Percentiles rank a stretch among this genome's conserved stretches.
Conservation (phyloP, 2,113 vertebrate species). For the Rhinichthys klamathensis region DNA sequence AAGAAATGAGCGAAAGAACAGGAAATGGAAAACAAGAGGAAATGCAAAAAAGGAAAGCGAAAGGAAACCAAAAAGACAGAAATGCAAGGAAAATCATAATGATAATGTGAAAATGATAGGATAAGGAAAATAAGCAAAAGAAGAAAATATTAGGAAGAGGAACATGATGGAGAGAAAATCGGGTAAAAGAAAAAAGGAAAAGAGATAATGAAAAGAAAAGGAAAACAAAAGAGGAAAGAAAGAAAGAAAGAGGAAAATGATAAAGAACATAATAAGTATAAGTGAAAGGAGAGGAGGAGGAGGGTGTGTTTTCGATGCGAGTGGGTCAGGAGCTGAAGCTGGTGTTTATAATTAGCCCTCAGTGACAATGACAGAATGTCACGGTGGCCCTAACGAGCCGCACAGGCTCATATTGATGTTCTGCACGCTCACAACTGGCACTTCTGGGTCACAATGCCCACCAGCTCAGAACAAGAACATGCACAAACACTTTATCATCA, state of each 20-base stretch:
- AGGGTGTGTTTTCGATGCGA: conserved; percentile 12
- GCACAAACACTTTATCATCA: neutral
- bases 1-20: neutral
- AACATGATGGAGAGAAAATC: neutral
- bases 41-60: neutral
- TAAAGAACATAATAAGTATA: neutral
- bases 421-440: conserved; percentile 47
- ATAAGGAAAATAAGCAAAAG: neutral
- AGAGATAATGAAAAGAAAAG: neutral
- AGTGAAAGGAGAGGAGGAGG: neutral
- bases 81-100: neutral
- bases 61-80: no score
- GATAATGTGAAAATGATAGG: neutral
- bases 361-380: conserved; percentile 55
- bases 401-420: conserved; percentile 50
- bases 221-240: neutral
- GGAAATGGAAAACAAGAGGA: neutral
- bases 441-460: conserved; percentile 56
- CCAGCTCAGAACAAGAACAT: neutral
- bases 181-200: no score
- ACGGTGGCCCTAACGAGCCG: conserved; percentile 45
- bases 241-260: neutral
- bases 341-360: conserved; percentile 58
- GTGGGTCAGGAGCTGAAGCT: conserved; percentile 31
- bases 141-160: neutral